Conservation (phyloP, 1,140 invertebrate species). For the Eulimnadia texana region DNA sequence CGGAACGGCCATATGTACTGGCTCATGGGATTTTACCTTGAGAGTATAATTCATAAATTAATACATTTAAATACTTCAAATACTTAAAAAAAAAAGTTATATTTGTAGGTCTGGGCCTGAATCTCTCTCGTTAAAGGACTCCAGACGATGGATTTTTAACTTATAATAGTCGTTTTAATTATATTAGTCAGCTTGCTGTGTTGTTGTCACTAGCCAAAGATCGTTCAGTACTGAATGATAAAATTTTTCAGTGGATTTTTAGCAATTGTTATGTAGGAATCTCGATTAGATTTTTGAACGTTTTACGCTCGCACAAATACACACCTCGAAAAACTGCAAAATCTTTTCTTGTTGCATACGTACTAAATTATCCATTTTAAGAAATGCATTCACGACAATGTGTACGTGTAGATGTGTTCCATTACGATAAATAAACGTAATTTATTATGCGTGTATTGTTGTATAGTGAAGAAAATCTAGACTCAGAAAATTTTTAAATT, state of each 20-base stretch:
- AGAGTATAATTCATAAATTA: conserved; percentile 42
- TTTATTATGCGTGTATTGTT: too few species aligned
- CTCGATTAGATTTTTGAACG: background rate
- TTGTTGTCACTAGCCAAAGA: background rate
- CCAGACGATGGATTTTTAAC: too few species aligned
- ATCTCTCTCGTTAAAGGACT: too few species aligned
- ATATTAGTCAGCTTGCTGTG: conserved; percentile 2
- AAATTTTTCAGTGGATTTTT: background rate
- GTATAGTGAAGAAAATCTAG: too few species aligned
- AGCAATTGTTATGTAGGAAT: background rate
- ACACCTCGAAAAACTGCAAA: background rate
- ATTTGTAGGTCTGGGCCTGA: conserved; percentile 15
- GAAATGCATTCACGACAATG: too few species aligned
- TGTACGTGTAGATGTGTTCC: too few species aligned
- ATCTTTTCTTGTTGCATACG: conserved; percentile 1
- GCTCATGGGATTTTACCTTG: conserved; percentile 94
- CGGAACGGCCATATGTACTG: conserved; percentile 91
- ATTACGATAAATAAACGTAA: too few species aligned
- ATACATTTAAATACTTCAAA: background rate
- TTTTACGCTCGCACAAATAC: background rate
- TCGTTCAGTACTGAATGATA: background rate
- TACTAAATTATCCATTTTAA: background rate
- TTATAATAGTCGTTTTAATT: too few species aligned
- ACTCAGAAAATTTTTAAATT: too few species aligned
- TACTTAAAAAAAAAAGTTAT: conserved; percentile 1